Conservation (phyloP, 2,888 invertebrate genomes). For the Mythimna loreyi region DNA sequence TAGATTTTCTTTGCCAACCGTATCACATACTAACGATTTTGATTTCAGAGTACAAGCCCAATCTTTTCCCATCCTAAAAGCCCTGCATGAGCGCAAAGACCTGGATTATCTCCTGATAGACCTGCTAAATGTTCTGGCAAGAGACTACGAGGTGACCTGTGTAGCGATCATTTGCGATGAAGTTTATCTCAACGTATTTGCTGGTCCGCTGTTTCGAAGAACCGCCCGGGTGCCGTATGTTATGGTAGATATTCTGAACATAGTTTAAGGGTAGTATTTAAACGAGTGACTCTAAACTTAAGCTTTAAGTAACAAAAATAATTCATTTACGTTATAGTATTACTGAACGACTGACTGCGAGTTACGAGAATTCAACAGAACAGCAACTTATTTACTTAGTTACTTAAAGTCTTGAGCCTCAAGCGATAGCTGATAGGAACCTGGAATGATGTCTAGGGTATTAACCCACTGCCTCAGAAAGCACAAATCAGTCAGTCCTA, state of each 20-base stretch:
- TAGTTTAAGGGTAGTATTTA: too few relatives aligned
- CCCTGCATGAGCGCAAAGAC: conserved; percentile 73
- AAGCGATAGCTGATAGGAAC: rapidly evolving
- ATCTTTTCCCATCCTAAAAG: conserved; percentile 69
- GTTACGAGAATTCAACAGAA: too few relatives aligned
- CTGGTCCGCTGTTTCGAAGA: conserved; percentile 84
- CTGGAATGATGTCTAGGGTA: too few relatives aligned
- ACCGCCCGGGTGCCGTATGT: conserved; percentile 86
- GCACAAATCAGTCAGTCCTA: not conserved
- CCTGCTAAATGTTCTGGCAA: conserved; percentile 72
- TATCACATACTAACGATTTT: not conserved
- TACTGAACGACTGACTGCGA: too few relatives aligned
- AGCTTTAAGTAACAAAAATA: too few relatives aligned
- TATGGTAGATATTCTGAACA: conserved; percentile 79
- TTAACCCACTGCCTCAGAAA: not conserved
- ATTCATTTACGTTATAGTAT: too few relatives aligned
- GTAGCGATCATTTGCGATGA: conserved; percentile 89
- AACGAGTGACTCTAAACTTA: too few relatives aligned
- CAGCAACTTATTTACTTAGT: too few relatives aligned
- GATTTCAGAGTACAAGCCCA: conserved; percentile 69
- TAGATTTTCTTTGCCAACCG: too few relatives aligned
- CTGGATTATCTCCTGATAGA: conserved; percentile 79
- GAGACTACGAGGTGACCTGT: conserved; percentile 84
- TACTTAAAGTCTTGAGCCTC: too few relatives aligned
- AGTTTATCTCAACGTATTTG: conserved; percentile 89